Evolutionary conservation across 2,888 invertebrate genomes (phyloP).

Genomic region (Rotaria socialis): DNA sequence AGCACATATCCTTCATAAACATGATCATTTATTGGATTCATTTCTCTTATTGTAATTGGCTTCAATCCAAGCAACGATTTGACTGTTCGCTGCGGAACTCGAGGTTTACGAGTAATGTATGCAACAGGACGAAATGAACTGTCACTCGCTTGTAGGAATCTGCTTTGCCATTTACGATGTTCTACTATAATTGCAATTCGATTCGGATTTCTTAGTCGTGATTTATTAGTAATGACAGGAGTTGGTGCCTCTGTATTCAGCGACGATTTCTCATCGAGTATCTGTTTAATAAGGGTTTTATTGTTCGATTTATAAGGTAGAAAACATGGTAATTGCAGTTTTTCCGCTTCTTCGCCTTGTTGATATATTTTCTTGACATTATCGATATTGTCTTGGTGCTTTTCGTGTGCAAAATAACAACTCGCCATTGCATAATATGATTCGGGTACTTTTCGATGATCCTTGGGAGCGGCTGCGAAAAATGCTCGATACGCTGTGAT

Average conservation of each 20-base stretch:
- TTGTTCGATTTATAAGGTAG: not conserved
- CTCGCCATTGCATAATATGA: constrained; percentile 31
- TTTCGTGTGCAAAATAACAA: not conserved
- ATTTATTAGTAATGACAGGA: too few relatives aligned
- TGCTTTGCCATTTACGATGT: not conserved
- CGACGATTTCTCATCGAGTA: too few relatives aligned
- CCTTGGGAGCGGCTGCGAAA: not conserved
- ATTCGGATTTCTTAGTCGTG: too few relatives aligned
- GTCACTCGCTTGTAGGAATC: too few relatives aligned
- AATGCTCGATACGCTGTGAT: not conserved
- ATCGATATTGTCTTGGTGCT: not conserved
- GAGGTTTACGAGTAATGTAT: not conserved
- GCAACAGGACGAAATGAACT: too few relatives aligned
- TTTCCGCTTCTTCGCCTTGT: constrained; percentile 36
- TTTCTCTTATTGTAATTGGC: not conserved
- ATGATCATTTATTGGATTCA: constrained; percentile 25
- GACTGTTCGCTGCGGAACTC: not conserved
- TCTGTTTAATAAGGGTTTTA: too few relatives aligned
- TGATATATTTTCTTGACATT: not conserved
- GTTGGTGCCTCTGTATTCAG: too few relatives aligned
- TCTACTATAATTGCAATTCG: too few relatives aligned
- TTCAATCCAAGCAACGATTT: not conserved
- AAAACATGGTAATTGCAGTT: constrained; percentile 31
- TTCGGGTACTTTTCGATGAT: constrained; percentile 38
- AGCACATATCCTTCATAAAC: not conserved